Evolutionary conservation across 2,113 vertebrate species (phyloP), one percentile per base, ranked within the genome.

Genomic region (Benitochromis conjunctus): DNA sequence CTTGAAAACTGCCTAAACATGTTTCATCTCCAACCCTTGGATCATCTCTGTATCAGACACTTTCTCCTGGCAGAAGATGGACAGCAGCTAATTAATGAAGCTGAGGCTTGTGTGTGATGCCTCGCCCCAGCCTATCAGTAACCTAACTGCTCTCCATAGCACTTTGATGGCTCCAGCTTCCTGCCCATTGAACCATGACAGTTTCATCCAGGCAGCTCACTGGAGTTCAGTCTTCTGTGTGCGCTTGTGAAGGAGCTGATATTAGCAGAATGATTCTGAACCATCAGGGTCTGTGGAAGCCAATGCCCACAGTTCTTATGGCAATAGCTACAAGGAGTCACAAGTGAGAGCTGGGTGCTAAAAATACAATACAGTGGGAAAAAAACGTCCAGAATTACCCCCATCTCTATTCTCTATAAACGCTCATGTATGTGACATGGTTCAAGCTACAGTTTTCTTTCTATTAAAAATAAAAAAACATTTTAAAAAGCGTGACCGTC

Each of bases 401-500:
- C n/a, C 36, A 2, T 41, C 38, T 48, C 69, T 5, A 13, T 12
- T 53, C 46, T 76, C 43, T 76, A 51, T 1, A 24, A 38, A 18
- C 5, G 0, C 66, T 55, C 69, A 19, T 48, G 34, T 24, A 38
- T 38, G 19, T 38, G 43, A 46, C 51, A n/a, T 14, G 26, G 11
- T 78, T 38, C 9, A 12, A 34, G 53, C 8, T 46, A 36, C 6
- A 43, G 31, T 12, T 29, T 21, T 12, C 2, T 55, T 53, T n/a
- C 3, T 74, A 53, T 11, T 31, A 55, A n/a, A 18, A 29, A 24
- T 12, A 4, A 2, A 66, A 21, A 58, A 29, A 57, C n/a, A n/a
- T n/a, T n/a, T n/a, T n/a, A n/a, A 19, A 19, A 51, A 11, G 26
- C 4, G 6, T n/a, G 24, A n/a, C 3, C 1, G 53, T 96, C 95